Conservation (phyloP, 1,140 invertebrate species). For the Mercenaria mercenaria region DNA sequence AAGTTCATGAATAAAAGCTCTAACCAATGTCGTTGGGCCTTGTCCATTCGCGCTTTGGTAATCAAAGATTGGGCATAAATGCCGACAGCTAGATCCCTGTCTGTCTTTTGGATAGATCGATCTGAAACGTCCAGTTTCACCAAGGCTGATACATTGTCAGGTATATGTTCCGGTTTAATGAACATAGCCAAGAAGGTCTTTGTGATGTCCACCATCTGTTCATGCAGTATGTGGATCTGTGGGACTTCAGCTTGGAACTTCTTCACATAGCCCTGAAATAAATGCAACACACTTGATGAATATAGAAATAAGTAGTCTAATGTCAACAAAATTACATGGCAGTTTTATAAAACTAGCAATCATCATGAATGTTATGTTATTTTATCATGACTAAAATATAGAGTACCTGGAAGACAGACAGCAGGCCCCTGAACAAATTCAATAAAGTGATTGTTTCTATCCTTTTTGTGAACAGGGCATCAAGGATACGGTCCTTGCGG, state of each 20-base stretch:
- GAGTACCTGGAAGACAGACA: slow-evolving; percentile 48
- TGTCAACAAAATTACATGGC: too few species aligned
- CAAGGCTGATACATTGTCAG: slow-evolving; percentile 38
- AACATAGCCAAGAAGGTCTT: neutral
- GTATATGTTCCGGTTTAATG: slow-evolving; percentile 23
- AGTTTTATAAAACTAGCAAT: too few species aligned
- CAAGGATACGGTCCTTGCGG: neutral
- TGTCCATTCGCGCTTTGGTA: neutral
- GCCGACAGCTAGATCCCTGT: neutral
- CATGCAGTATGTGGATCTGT: neutral
- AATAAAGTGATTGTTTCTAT: neutral
- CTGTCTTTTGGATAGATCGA: neutral
- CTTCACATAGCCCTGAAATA: neutral
- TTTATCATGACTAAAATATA: too few species aligned
- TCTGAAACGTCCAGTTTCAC: slow-evolving; percentile 11
- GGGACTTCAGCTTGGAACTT: slow-evolving; percentile 17
- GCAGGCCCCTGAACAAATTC: slow-evolving; percentile 33
- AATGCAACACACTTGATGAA: too few species aligned
- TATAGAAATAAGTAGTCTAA: too few species aligned
- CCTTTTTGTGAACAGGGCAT: neutral
- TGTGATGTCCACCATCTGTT: neutral
- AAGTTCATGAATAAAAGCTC: neutral
- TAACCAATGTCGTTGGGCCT: slow-evolving; percentile 10
- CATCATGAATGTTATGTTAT: too few species aligned
- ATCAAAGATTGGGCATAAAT: neutral